Evolutionary conservation across 2,797 vertebrate species (phyloP), one percentile per base, ranked within the genome.

Genomic region (Catamblyrhynchus diadema): DNA sequence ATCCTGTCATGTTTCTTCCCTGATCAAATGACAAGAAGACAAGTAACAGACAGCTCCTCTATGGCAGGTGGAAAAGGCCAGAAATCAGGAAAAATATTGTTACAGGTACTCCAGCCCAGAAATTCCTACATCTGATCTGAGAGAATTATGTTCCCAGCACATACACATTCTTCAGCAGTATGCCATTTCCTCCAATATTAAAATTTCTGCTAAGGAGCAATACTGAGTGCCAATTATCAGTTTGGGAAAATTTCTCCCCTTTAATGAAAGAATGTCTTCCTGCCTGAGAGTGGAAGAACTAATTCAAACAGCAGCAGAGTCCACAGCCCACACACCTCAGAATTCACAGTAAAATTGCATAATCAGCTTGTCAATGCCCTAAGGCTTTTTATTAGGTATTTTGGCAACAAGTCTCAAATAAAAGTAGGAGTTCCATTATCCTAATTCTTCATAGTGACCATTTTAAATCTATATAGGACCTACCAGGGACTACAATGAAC

Each of bases 401-500:
- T 65, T 70, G 18, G 14, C 37, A 82, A 16, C 21, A 42, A 44
- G 19, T 14, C 70, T 75, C 16, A 11, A 74, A 74, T 21, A 45
- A 74, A 35, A 33, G 15, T 18, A 18, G 13, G 18, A 65, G 3
- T 28, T 70, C 12, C 30, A 16, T 23, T 60, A 23, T 30, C 30
- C 17, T 27, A 32, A 27, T 56, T 79, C 62, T 66, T 82, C 20
- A 20, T 25, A 60, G 3, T 37, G n/a, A 41, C 18, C 10, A 12
- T 30, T 74, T 57, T 70, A 45, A 78, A 70, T 10, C 12, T 45
- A n/a, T 48, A 20, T n/a, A 30, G 20, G 19, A 69, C 32, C 20
- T 37, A 27, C 21, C 28, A 57, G 66, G 33, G 21, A 53, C 24
- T 28, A 22, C 0, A 0, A 39, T 42, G 9, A 75, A 47, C 0